Evolutionary conservation across 2,113 vertebrate genomes (phyloP), one percentile per base, ranked within the genome.

Genomic region (Xiphophorus maculatus): DNA sequence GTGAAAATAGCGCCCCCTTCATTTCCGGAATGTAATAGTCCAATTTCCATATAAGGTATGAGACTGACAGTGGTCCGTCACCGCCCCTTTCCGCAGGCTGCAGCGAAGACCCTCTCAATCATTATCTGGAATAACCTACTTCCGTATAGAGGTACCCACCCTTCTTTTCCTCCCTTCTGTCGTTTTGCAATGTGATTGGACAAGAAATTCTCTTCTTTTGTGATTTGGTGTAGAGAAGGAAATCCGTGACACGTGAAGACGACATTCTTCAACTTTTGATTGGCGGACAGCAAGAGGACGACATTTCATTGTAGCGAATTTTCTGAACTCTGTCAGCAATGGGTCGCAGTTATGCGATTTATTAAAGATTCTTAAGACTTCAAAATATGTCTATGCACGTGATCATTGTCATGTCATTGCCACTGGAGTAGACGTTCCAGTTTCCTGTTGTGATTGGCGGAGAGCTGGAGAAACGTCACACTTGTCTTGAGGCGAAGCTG

Each of bases 131-230:
- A 5, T 58, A 27, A 29, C 15, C 70, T 44, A 81, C 48, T 94
- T 93, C 92, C 84, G 88, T 28, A 17, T 4, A 12, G 0, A 10
- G 19, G 69, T 0, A 11, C 76, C 80, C 74, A 85, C 80, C 82
- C 78, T 17, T 67, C 30, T 19, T 25, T 9, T 8, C 1, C 1
- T 28, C n/a, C 4, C 11, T 14, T 0, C 29, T 58, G 73, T 19
- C 80, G 72, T 92, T 88, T 82, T 86, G 58, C 66, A 6, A 27
- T 83, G 13, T 92, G 88, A 94, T 94, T 94, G 92, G 94, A 74
- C 44, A 9, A 66, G 14, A 19, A 37, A n/a, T 33, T 33, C 1
- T 44, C 58, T 3, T 0, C 14, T 15, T 63, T 29, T 63, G 28
- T 30, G 29, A 63, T 30, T 58, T 9, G 51, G 22, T 58, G 22